These are phyloP conservation scores for Huso huso DNA, from an alignment of 2,797 vertebrate genomes.

Conservation along the genomic window DNA sequence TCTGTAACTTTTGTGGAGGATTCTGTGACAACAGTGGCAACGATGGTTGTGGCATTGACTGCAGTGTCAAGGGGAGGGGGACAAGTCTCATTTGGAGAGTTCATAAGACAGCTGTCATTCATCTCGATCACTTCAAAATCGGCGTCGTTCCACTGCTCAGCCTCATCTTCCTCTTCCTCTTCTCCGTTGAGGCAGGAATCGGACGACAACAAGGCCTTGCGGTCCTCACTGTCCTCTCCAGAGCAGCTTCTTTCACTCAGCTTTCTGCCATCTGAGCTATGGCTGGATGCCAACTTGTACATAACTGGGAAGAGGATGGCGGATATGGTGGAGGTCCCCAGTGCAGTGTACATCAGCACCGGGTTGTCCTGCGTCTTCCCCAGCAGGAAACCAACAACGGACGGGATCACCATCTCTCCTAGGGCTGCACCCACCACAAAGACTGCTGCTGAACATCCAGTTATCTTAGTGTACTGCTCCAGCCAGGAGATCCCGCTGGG, in stretches of 20 bases:
- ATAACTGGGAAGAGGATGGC: constrained; percentile 76
- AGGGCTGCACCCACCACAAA: constrained; percentile 79
- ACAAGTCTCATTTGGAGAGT: constrained; percentile 40
- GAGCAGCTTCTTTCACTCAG: constrained; percentile 14
- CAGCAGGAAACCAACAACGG: constrained; percentile 62
- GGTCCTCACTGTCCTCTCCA: constrained; percentile 59
- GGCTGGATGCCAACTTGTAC: constrained; percentile 68
- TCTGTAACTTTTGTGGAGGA: constrained; percentile 12
- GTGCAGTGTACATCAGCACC: constrained; percentile 66
- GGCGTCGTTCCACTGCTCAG: constrained; percentile 69
- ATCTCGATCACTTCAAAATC: constrained; percentile 86
- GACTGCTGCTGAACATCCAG: constrained; percentile 57
- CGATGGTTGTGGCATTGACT: neutral
- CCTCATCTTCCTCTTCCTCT: constrained; percentile 57
- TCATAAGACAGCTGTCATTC: constrained; percentile 55
- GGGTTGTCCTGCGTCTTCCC: constrained; percentile 55
- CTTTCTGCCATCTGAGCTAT: constrained; percentile 28
- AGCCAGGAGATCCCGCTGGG: constrained; percentile 88
- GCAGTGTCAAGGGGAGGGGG: constrained; percentile 3
- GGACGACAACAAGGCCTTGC: constrained; percentile 58
- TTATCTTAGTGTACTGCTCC: constrained; percentile 82
- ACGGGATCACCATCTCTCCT: constrained; percentile 87
- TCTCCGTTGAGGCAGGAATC: constrained; percentile 51
- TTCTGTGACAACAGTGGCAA: constrained; percentile 7
- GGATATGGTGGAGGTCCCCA: constrained; percentile 58